Conservation (phyloP, 1,140 invertebrate species). For the Drosophila lini region DNA sequence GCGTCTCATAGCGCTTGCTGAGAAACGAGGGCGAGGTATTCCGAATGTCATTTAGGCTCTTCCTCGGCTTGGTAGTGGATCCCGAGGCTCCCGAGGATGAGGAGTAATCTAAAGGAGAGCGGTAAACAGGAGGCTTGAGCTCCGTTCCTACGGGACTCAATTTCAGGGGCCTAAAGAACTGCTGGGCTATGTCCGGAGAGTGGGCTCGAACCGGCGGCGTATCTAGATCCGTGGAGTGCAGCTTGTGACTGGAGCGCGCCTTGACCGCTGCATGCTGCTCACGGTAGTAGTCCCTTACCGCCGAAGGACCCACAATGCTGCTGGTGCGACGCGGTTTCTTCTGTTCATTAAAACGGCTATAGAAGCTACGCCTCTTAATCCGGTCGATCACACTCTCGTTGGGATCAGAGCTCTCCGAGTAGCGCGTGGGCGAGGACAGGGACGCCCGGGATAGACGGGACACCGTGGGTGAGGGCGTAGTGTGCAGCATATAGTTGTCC, state of each 20-base stretch:
- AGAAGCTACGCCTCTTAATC: constrained; percentile 94
- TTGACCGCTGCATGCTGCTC: constrained; percentile 75
- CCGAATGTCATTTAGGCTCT: constrained; percentile 80
- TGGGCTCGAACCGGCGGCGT: constrained; percentile 47
- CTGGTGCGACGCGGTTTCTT: constrained; percentile 88
- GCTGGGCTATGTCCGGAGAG: constrained; percentile 77
- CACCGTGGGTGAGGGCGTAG: constrained; percentile 81
- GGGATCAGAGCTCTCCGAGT: constrained; percentile 83
- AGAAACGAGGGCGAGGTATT: constrained; percentile 77
- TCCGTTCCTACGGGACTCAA: constrained; percentile 79
- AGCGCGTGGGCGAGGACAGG: constrained; percentile 73
- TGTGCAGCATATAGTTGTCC: constrained; percentile 80
- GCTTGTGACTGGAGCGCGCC: constrained; percentile 69
- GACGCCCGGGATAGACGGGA: constrained; percentile 86
- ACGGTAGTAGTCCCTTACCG: constrained; percentile 81
- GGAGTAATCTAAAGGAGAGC: constrained; percentile 68
- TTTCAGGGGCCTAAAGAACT: constrained; percentile 79
- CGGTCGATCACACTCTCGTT: constrained; percentile 92
- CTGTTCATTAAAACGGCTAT: constrained; percentile 93
- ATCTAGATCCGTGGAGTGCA: constrained; percentile 40
- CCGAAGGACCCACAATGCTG: constrained; percentile 86
- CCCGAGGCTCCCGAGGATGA: constrained; percentile 23
- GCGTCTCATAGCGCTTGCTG: constrained; percentile 65
- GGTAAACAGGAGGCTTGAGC: constrained; percentile 78
- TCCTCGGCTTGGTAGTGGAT: constrained; percentile 69